Base-by-base conservation (phyloP, 2,888 invertebrate genomes). In the Agonopterix arenella region DNA sequence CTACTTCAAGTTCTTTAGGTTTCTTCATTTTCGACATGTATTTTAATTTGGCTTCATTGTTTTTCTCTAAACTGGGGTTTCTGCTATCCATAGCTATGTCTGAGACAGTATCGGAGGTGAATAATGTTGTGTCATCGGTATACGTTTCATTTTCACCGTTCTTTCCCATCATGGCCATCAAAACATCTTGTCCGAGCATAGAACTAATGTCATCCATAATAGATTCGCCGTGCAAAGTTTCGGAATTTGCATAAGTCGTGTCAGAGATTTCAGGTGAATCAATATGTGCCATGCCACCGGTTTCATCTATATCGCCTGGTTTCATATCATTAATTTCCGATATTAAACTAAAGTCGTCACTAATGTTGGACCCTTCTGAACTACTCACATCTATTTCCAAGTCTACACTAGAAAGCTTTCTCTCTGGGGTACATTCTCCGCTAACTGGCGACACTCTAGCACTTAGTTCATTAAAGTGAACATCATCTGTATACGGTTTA, bases 261-360 rank as follows among this genome's bases (percentile, higher is more conserved):
- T 96, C 95, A 5, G 95, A 95, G 9, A 92, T 90, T 83, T 96
- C 96, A 0, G 96, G 95, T 0, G 95, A 96, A 71, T 96, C 96
- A 49, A 96, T 96, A 67, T 96, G 96, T 9, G 93, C 92, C 47
- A 96, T 93, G 58, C 91, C 91, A 67, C 83, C 83, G 11, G 82
- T 82, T 47, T 90, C 90, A 51, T 85, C 83, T 2, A 69, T 54
- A 7, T 85, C 84, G 3, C 71, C 79, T 1, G 83, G 80, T 57
- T 84, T 88, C 50, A 90, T 90, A 54, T 92, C 92, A 45, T 92
- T 88, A 38, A 93, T 92, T 70, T 94, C 94, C 2, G 93, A 93
- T 49, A 91, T 90, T 60, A 94, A 90, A 76, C 93, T 94, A 70
- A 91, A 92, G 71, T 94, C 93, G 64, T 93, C 94, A 69, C 93